Base-by-base conservation (phyloP, 2,797 vertebrate species). In the Typhlichthys eigenmanni region DNA sequence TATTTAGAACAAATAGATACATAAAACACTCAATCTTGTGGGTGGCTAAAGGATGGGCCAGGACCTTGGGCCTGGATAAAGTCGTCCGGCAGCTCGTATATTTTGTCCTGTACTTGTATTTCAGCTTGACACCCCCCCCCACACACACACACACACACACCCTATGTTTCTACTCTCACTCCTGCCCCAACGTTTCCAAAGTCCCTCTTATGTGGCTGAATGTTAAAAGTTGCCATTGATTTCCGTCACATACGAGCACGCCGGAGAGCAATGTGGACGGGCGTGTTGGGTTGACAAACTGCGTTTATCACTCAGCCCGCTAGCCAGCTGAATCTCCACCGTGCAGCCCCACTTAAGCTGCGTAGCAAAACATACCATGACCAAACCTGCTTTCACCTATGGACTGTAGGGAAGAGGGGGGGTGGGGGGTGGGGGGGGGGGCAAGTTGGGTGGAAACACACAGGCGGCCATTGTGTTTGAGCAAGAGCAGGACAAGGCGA, bases 1-100 rank as follows among this genome's bases (percentile, higher is more conserved):
- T 89, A 82, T 90, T 92, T 87, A 88, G 87, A 92, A 87, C 85
- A 87, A 91, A 92, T 90, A 91, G 86, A 89, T 81, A 87, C 85
- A 91, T 89, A 87, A 91, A 92, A 81, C 87, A 89, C 85, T 91
- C 88, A 78, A 75, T 91, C 85, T 79, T 83, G 83, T 74, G 71
- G 74, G 74, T 81, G 72, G 76, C 78, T 87, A 81, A 85, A 82
- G 84, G 77, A 78, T 61, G 74, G 86, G 66, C 75, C 65, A 8
- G 62, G 88, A 88, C 85, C 88, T 88, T 86, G 87, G 73, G 81
- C 72, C 52, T 63, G 78, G 76, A 81, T 81, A 81, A 86, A 88
- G 79, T 89, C 84, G 80, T 76, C 81, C 59, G 14, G 76, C 72
- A 61, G 68, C 81, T 88, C 75, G 60, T 89, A 88, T 88, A 85